Base-by-base conservation (phyloP, 1,140 invertebrate species). In the Hycleus cichorii region DNA sequence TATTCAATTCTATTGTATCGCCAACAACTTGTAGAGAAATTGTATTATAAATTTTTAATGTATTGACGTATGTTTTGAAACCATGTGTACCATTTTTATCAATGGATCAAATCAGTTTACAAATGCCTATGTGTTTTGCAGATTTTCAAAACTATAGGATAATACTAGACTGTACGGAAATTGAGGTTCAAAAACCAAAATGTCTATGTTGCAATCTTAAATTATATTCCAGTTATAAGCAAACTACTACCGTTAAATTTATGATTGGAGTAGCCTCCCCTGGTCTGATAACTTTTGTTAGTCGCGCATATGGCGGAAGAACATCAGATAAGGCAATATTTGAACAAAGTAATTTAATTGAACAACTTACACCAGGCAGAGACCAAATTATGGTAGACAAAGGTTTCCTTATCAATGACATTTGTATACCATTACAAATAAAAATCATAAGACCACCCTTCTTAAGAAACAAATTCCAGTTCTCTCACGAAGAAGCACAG, bases 181-280 rank as follows among this genome's bases (percentile, higher is more conserved):
- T 60, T 5, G 4, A 3, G 10, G 39, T 59, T 10, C 43, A 53
- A 12, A 38, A 18, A 40, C 50, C 10, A 1, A 53, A 53, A 40
- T 47, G 32, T 18, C 26, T 57, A 3, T 47, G 43, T 42, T 60
- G 53, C 32, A 5, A 24, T 9, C 47, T 56, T 10, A 18, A 38
- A 26, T 42, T 0, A 1, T 57, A 60, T 51, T 60, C 59, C 18
- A 10, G 46, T 43, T 60, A 60, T 47, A 60, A 60, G 40, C 4
- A n/a, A 9, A 47, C 7, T n/a, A 8, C 50, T 8, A 73, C 68
- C 39, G 49, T 62, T 38, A 74, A 72, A 63, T 57, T 65, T 46
- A 58, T 73, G 54, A 64, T 66, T 45, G 64, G 58, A 8, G 58
- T 72, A 39, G 60, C 62, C 38, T 69, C 72, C 40, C 64, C 55